phyloP scores from a whole-genome alignment of 1,140 invertebrate genomes.

The Trichomalopsis sarcophagae region DNA sequence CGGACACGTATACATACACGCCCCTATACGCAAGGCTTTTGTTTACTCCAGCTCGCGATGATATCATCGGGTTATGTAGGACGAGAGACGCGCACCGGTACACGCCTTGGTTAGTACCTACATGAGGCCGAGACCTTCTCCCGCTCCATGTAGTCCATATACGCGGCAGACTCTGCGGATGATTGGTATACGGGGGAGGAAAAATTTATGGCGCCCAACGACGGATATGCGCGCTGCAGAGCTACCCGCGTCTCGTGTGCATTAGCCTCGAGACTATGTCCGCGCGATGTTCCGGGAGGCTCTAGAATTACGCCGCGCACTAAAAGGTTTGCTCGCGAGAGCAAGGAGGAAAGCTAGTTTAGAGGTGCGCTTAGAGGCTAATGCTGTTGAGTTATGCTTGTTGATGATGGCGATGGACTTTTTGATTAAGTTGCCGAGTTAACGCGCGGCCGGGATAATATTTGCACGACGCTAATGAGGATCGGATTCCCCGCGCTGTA shows the following conservation, averaged over 20 bases:
- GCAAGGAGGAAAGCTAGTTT: background rate
- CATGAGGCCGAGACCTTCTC: background rate
- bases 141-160: background rate
- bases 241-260: background rate
- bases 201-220: background rate
- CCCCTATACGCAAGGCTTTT: background rate
- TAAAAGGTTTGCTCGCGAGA: background rate
- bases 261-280: background rate
- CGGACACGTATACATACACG: background rate
- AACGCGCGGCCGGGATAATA: background rate
- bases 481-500: background rate
- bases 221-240: background rate
- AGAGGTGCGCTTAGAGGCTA: background rate
- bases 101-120: background rate
- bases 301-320: background rate
- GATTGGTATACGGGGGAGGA: background rate
- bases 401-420: background rate
- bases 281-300: background rate
- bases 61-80: slow-evolving; percentile 15
- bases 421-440: background rate
- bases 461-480: background rate
- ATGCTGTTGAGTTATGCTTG: background rate
- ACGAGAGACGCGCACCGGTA: background rate
- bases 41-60: slow-evolving; percentile 5
- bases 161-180: background rate